Conservation (phyloP, 2,113 vertebrate species). For the Anhinga rufa region DNA sequence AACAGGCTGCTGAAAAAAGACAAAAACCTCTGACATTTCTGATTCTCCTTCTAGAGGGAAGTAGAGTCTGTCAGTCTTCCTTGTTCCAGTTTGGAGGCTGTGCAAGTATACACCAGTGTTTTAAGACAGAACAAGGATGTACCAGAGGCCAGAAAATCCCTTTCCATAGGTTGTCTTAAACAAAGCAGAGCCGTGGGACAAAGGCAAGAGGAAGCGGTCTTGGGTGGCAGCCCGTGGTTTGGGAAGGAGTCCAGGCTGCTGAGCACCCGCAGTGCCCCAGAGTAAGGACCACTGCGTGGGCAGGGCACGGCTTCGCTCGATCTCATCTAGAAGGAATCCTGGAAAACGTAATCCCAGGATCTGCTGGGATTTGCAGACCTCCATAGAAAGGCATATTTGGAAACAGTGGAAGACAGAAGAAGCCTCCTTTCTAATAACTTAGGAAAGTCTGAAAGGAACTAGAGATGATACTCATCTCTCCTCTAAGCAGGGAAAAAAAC, state of each 20-base stretch:
- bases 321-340: conserved; percentile 26
- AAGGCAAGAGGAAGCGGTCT: rapidly evolving
- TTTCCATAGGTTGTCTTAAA: neutral
- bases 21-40: neutral
- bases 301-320: neutral
- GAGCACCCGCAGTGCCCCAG: neutral
- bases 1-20: neutral
- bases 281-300: neutral
- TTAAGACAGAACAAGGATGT: neutral
- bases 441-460: neutral
- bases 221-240: neutral
- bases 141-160: neutral
- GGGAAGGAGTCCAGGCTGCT: neutral
- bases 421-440: conserved; percentile 9
- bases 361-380: conserved; percentile 20
- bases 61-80: neutral
- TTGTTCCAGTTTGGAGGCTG: neutral
- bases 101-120: neutral
- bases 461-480: neutral
- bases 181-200: neutral
- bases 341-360: neutral
- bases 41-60: neutral
- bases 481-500: neutral
- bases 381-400: conserved; percentile 1
- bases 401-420: neutral